A percentile compares a stretch with the other conserved stretches of the same genome.
These are phyloP conservation scores for Tetragonula carbonaria DNA, from an alignment of 2,888 invertebrate species.

Conservation along the genomic window DNA sequence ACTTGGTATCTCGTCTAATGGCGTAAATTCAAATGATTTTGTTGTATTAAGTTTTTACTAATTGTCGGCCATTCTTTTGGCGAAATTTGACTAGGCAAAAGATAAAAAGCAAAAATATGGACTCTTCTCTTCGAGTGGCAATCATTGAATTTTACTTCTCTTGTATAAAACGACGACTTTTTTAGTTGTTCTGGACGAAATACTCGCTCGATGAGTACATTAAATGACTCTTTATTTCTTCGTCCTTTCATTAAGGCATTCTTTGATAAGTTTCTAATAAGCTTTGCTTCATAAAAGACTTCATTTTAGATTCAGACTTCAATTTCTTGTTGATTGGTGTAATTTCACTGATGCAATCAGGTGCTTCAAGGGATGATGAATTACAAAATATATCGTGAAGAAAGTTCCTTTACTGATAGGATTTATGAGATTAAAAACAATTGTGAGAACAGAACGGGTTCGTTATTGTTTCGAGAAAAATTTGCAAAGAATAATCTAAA, in stretches of 20 bases:
- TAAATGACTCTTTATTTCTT: neutral
- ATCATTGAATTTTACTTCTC: slow-evolving; percentile 23
- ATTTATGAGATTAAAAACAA: slow-evolving; percentile 24
- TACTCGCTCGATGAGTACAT: slow-evolving; percentile 46
- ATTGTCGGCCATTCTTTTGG: slow-evolving; percentile 71
- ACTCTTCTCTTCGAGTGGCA: slow-evolving; percentile 34
- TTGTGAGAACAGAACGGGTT: neutral
- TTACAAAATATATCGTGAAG: neutral
- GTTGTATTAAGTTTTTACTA: slow-evolving; percentile 75
- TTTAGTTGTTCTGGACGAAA: slow-evolving; percentile 31
- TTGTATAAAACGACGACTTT: slow-evolving; percentile 62
- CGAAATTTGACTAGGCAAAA: slow-evolving; percentile 31
- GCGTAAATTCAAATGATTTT: slow-evolving; percentile 70
- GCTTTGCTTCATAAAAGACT: neutral
- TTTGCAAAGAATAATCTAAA: neutral
- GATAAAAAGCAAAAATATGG: neutral
- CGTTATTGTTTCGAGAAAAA: neutral
- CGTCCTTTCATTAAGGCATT: slow-evolving; percentile 34
- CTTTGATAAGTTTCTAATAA: slow-evolving; percentile 17
- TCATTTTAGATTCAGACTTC: neutral
- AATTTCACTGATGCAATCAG: slow-evolving; percentile 10
- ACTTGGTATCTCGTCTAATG: slow-evolving; percentile 72
- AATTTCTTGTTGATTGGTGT: slow-evolving; percentile 3
- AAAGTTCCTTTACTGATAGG: neutral
- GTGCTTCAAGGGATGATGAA: neutral